Base-by-base conservation (phyloP, 1,140 invertebrate species). In the Polyergus mexicanus region DNA sequence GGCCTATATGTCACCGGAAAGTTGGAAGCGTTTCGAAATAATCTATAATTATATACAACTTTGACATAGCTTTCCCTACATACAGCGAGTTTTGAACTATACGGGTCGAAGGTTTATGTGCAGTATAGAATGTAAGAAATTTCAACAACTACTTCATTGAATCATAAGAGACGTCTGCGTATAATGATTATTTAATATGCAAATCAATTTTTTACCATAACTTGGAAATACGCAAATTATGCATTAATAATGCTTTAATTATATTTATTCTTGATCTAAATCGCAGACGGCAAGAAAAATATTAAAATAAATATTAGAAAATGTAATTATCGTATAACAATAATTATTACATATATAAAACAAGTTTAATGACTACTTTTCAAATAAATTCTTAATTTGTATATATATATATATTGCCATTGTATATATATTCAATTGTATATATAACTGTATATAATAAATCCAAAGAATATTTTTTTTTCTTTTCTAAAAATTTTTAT, bases 1-100 rank as follows among this genome's bases (percentile, higher is more conserved):
- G 25, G 32, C 19, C 22, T 71, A 71, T 84, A 71, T 44, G 47
- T 84, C 65, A 66, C 22, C 13, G 54, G 35, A 63, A 66, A 84
- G 71, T 68, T 76, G 13, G 32, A 74, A 51, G 25, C 56, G 63
- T 83, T 71, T 60, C 72, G 38, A 88, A 74, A 84, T 86, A 71
- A 66, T 51, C 44, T 44, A 74, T 88, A 88, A 89, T 89, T 76
- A 51, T 51, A 51, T 51, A 71, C 62, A 78, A 62, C 72, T 84
- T 66, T 19, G 60, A 7, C 47, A 63, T 32, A 47, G 54, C n/a
- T 66, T 13, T 6, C 28, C 5, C 22, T 28, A 13, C 22, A 35
- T 13, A 47, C 47, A 60, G 58, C 51, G 80, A 66, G 41, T 81
- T 87, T 19, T 11, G 4, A 89, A 87, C 51, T 84, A 41, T 22